Evolutionary conservation across 2,113 vertebrate genomes (phyloP).

Genomic region (Solea solea): DNA sequence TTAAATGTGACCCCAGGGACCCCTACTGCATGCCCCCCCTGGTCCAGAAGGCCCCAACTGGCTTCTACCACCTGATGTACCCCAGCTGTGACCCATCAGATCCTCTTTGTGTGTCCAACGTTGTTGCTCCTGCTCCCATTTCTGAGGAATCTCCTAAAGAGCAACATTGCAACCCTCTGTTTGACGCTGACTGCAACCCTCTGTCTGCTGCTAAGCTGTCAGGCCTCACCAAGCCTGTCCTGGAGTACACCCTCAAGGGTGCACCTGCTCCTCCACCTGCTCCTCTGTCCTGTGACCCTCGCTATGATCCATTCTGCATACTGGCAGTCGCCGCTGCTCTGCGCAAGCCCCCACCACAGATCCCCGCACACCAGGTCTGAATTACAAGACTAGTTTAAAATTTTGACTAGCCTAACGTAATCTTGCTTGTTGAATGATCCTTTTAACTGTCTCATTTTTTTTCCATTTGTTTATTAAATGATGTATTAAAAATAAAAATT

Average conservation of each 20-base stretch:
- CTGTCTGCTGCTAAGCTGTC: constrained; percentile 77
- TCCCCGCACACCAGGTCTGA: constrained; percentile 80
- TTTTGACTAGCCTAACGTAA: constrained; percentile 48
- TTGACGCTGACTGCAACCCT: constrained; percentile 80
- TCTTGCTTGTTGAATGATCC: constrained; percentile 38
- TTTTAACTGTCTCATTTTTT: constrained; percentile 39
- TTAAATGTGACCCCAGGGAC: constrained; percentile 79
- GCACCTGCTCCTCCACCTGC: constrained; percentile 52
- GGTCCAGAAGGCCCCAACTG: constrained; percentile 71
- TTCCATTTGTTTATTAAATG: constrained; percentile 56
- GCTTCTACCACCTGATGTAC: constrained; percentile 73
- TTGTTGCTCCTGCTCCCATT: constrained; percentile 55
- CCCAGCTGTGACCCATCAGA: constrained; percentile 80
- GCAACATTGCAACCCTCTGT: constrained; percentile 81
- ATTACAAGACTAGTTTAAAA: constrained; percentile 45
- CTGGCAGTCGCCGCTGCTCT: constrained; percentile 71
- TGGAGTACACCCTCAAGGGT: constrained; percentile 66
- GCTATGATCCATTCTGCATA: constrained; percentile 76
- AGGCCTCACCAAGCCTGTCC: constrained; percentile 72
- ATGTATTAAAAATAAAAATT: constrained; percentile 47
- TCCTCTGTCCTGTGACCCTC: constrained; percentile 76
- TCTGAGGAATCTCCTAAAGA: constrained; percentile 57
- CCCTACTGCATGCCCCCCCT: constrained; percentile 77
- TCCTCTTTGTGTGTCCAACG: constrained; percentile 68
- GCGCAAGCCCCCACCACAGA: constrained; percentile 55